Conservation (phyloP, 2,888 invertebrate species). For the Branchellion lobata region DNA sequence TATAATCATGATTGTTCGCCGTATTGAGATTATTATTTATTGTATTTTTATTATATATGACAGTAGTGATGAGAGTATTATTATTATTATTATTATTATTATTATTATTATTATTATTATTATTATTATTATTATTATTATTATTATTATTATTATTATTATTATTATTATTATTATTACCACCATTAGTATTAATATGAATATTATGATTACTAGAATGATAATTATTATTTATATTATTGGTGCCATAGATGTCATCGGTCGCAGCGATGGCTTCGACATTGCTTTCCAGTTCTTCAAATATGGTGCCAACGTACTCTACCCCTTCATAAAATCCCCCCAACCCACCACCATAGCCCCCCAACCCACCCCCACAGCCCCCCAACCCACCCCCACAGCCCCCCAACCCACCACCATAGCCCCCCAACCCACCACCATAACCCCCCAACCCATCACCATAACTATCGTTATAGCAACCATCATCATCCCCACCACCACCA, state of each 20-base stretch:
- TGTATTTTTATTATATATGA: not conserved
- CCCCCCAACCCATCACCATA: constrained; percentile 8
- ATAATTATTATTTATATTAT: not conserved
- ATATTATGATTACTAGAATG: not conserved
- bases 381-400: no score
- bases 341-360: no score
- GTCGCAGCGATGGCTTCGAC: no score
- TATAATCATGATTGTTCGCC: constrained; percentile 1
- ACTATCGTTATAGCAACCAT: constrained; percentile 13
- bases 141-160: not conserved
- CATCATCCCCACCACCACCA: constrained; percentile 40
- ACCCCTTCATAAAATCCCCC: no score
- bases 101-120: not conserved
- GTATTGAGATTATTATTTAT: constrained; percentile 12
- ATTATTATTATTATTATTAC: constrained; percentile 15
- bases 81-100: not conserved
- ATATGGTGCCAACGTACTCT: no score
- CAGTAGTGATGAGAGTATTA: constrained; percentile 1
- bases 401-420: no score
- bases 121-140: not conserved
- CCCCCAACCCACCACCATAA: not conserved
- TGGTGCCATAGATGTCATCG: not conserved
- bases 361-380: no score
- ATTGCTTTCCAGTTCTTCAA: no score
- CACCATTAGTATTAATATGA: constrained; percentile 17